These are phyloP conservation scores for Oriolus oriolus DNA, from an alignment of 2,113 vertebrate species.

Conservation along the genomic window DNA sequence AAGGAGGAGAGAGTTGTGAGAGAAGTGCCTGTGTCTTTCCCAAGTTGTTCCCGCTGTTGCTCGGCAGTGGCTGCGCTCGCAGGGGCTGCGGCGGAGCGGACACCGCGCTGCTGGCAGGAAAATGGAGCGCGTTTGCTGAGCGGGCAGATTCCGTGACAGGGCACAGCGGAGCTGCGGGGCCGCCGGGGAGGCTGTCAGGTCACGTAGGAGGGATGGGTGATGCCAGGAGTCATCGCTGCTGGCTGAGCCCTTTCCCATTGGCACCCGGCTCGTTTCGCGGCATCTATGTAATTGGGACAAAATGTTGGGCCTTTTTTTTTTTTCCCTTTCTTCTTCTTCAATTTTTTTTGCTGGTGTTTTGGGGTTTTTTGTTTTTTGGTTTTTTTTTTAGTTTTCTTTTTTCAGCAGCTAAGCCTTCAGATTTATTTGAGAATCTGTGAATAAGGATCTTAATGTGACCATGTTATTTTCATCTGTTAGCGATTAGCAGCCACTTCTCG, in stretches of 20 bases:
- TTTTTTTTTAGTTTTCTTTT: not conserved
- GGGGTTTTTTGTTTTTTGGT: not conserved
- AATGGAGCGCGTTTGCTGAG: slow-evolving; percentile 61
- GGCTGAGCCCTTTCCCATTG: slow-evolving; percentile 2
- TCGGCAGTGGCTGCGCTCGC: not conserved
- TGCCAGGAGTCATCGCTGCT: not conserved
- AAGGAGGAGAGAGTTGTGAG: not conserved
- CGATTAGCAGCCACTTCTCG: fast-evolving
- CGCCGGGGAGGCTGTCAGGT: slow-evolving; percentile 2
- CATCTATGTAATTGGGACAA: slow-evolving; percentile 2
- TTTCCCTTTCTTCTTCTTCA: too few relatives aligned
- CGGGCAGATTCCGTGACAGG: slow-evolving; percentile 47
- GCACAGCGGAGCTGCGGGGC: slow-evolving; percentile 39
- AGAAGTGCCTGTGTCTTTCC: not conserved
- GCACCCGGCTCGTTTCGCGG: not conserved
- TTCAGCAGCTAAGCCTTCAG: not conserved
- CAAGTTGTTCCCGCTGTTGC: not conserved
- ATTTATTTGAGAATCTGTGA: not conserved
- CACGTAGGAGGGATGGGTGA: slow-evolving; percentile 11
- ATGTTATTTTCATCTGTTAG: not conserved
- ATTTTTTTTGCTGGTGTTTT: not conserved
- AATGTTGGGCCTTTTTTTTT: not conserved
- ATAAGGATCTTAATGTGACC: not conserved
- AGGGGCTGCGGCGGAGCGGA: slow-evolving; percentile 39
- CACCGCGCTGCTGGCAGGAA: slow-evolving; percentile 20